A percentile compares a stretch with the other conserved stretches of the same genome.
phyloP scores from a whole-genome alignment of 37 sponge, comb jelly and placozoan genomes.

The Beroe forskalii region DNA sequence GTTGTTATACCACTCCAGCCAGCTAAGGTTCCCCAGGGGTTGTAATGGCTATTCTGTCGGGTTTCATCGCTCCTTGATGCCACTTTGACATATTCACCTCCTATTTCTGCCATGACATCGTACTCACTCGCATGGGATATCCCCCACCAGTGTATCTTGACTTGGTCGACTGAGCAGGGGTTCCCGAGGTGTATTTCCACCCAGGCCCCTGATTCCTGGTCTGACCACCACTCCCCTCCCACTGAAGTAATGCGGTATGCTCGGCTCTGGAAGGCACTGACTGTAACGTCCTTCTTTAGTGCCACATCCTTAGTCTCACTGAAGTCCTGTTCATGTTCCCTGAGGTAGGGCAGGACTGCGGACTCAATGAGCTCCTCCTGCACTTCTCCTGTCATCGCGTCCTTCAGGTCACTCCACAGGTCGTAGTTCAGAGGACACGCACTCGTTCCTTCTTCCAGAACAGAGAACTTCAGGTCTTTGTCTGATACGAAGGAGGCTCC shows the following conservation, averaged over 20 bases:
- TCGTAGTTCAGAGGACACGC: slow-evolving; percentile 7
- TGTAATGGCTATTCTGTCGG: neutral
- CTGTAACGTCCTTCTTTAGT: neutral
- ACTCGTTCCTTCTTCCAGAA: slow-evolving; percentile 10
- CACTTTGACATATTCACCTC: neutral
- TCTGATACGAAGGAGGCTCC: neutral
- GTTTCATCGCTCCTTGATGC: neutral
- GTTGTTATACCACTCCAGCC: neutral
- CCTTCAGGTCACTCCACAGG: slow-evolving; percentile 8
- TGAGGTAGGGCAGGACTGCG: neutral
- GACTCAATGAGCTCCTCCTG: neutral
- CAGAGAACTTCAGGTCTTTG: neutral
- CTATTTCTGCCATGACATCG: neutral
- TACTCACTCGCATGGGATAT: neutral
- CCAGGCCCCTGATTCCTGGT: neutral
- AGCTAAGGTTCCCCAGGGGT: neutral
- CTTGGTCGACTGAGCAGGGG: neutral
- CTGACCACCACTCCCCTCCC: neutral
- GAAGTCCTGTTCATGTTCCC: neutral
- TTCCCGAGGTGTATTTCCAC: neutral
- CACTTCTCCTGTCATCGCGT: neutral
- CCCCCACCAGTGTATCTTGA: neutral
- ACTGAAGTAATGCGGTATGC: neutral
- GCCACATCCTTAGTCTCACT: slow-evolving; percentile 14
- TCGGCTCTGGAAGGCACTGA: neutral